These are phyloP conservation scores for Anthonomus grandis DNA, from an alignment of 1,140 invertebrate species.

Conservation along the genomic window DNA sequence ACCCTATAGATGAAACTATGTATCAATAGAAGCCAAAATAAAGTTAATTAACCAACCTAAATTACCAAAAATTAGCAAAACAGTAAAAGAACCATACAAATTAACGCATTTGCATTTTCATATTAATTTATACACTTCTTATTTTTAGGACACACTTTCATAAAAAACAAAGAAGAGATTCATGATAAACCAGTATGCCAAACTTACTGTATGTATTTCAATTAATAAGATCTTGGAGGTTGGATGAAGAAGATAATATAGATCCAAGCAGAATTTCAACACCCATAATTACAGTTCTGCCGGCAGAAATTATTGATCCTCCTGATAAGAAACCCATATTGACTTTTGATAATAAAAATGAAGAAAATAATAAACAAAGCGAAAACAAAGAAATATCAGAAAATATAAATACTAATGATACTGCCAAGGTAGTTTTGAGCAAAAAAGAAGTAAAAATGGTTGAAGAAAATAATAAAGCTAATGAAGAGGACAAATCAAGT, in stretches of 20 bases:
- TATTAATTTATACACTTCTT: no score
- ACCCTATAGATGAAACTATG: no score
- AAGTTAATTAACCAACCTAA: no score
- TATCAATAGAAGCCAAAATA: no score
- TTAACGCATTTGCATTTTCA: no score
- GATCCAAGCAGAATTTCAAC: slow-evolving; percentile 27
- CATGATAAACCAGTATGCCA: slow-evolving; percentile 34
- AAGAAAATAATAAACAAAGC: neutral
- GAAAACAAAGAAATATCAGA: neutral
- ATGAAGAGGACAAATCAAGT: slow-evolving; percentile 7
- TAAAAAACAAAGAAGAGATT: no score
- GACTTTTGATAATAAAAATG: neutral
- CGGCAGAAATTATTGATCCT: slow-evolving; percentile 15
- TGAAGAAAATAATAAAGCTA: neutral
- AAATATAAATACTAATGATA: neutral
- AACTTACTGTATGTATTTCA: slow-evolving; percentile 35
- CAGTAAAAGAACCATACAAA: no score
- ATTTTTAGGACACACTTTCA: no score
- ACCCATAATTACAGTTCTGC: slow-evolving; percentile 37
- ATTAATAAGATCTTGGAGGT: slow-evolving; percentile 33
- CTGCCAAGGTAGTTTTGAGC: neutral
- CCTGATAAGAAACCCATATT: slow-evolving; percentile 12
- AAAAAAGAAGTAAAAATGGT: neutral
- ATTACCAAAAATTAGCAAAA: no score
- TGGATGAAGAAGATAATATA: slow-evolving; percentile 30